Conservation (phyloP, 2,888 invertebrate genomes). For the Lypha dubia region DNA sequence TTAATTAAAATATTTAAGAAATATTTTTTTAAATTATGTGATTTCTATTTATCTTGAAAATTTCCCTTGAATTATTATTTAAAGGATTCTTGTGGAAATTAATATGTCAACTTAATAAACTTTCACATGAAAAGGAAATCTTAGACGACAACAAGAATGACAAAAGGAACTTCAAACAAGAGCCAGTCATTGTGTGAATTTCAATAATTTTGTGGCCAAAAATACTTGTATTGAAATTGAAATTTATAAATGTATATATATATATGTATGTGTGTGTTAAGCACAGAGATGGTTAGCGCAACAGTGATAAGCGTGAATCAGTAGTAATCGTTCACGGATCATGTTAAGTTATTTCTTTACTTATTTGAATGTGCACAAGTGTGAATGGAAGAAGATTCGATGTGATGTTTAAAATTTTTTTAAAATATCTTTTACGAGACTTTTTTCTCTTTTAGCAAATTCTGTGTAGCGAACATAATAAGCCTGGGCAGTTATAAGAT, state of each 20-base stretch:
- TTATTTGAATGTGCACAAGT: neutral
- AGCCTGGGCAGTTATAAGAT: no score
- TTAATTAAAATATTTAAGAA: neutral
- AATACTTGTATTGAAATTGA: slow-evolving; percentile 47
- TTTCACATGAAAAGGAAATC: slow-evolving; percentile 43
- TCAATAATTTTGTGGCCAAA: slow-evolving; percentile 46
- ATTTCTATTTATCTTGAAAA: neutral
- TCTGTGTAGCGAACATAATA: no score
- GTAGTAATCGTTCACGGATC: neutral
- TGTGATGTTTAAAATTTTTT: no score
- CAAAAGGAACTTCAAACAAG: slow-evolving; percentile 15
- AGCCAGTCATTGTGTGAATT: slow-evolving; percentile 26
- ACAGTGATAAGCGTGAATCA: neutral
- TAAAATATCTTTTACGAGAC: no score
- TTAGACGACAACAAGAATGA: slow-evolving; percentile 1
- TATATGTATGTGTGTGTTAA: neutral
- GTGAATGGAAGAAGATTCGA: no score
- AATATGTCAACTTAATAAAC: slow-evolving; percentile 40
- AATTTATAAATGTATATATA: neutral
- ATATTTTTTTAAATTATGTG: neutral
- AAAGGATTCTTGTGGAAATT: neutral
- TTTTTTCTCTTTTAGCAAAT: no score
- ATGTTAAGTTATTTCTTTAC: neutral
- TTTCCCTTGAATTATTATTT: neutral
- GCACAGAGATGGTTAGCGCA: neutral